Base-by-base conservation (phyloP, 1,140 invertebrate species). In the Drosophila persimilis region DNA sequence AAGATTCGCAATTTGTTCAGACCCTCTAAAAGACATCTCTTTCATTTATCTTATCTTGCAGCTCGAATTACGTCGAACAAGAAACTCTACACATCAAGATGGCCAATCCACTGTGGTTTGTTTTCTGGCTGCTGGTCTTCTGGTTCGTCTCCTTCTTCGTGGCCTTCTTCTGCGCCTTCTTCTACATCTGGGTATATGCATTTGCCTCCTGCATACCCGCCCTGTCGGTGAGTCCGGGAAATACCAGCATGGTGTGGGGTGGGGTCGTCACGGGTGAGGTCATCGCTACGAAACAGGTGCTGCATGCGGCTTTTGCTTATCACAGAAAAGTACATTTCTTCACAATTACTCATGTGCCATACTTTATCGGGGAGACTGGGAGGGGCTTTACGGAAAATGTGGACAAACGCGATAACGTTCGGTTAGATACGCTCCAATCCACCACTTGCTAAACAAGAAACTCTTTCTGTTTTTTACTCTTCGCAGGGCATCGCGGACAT, bases 121-220 rank as follows among this genome's bases (percentile, higher is more conserved):
- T 97, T 35, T 92, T 97, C 59, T 97, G 96, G 96, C 92, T 96
- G 1, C 76, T 97, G 6, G 93, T 97, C 58, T 92, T 97, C n/a
- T 93, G 96, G 71, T 93, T 97, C 61, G 90, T 97, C 53, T 93
- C 94, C 9, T 95, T 96, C 86, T 94, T 94, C 90, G 92, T 97
- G 24, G 96, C 95, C 11, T 93, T 93, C 43, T 92, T 97, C 69
- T 95, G 95, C 90, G 95, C 96, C 2, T 93, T 93, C 44, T 92
- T 94, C 67, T 97, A 96, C 91, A 95, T 97, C 43, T 76, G 96
- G 15, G 64, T 96, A 0, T 93, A 95, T 67, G 94, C 94, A 5
- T 93, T 96, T 63, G 94, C 94, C 58, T 95, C 95, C 2, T 96
- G 95, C 91, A 94, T 96, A 77, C 91, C 92, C 56, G 93, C 92